Evolutionary conservation across 1,140 invertebrate species (phyloP).

Genomic region (Cydia amplana): DNA sequence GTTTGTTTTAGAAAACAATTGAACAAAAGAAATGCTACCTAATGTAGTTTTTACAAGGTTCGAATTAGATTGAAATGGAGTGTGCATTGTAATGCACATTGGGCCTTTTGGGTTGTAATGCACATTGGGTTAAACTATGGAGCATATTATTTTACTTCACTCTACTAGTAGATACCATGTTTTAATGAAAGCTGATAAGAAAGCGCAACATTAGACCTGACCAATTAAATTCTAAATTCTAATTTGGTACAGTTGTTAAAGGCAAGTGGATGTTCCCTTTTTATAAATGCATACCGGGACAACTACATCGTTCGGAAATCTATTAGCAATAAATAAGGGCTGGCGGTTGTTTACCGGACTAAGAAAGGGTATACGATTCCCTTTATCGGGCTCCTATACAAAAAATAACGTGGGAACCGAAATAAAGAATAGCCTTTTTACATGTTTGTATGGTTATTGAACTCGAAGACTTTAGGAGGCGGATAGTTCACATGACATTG

Average conservation of each 20-base stretch:
- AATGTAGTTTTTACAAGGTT: too few species aligned
- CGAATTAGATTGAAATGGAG: too few species aligned
- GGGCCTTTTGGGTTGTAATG: too few species aligned
- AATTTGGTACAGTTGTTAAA: conserved; percentile 15
- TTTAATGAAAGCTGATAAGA: background rate
- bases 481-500: conserved; percentile 39
- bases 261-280: conserved; percentile 58
- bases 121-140: too few species aligned
- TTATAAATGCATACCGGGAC: conserved; percentile 63
- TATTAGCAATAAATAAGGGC: conserved; percentile 76
- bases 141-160: too few species aligned
- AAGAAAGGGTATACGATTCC: conserved; percentile 74
- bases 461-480: conserved; percentile 53
- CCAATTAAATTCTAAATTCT: background rate
- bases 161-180: too few species aligned
- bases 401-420: conserved; percentile 77
- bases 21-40: too few species aligned
- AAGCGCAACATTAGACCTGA: background rate
- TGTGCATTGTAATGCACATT: too few species aligned
- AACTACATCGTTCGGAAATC: conserved; percentile 65
- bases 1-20: too few species aligned
- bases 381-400: conserved; percentile 68
- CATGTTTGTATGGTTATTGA: conserved; percentile 62
- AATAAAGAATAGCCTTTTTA: conserved; percentile 71
- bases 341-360: conserved; percentile 68